Evolutionary conservation across 2,797 vertebrate genomes (phyloP).

Genomic region (Parauchenoglanis punctatus): DNA sequence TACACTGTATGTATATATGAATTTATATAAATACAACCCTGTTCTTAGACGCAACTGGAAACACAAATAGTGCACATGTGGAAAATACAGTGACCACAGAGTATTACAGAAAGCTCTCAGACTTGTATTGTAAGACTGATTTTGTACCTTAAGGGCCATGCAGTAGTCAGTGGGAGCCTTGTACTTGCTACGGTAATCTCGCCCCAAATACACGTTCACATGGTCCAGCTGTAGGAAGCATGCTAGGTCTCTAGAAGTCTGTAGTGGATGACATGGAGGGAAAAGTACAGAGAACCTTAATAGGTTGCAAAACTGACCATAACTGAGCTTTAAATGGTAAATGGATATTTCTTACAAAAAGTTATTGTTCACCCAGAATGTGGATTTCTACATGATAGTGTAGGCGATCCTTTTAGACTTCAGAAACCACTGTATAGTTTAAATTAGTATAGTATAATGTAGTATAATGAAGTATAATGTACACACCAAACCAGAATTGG

Average conservation of each 20-base stretch:
- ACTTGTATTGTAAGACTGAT: background rate
- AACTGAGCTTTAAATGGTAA: background rate
- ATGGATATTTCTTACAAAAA: background rate
- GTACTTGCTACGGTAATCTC: constrained; percentile 96
- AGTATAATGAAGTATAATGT: background rate
- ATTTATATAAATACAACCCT: background rate
- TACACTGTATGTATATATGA: background rate
- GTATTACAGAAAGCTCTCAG: background rate
- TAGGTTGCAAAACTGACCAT: background rate
- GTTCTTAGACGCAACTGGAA: background rate
- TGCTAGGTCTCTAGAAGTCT: constrained; percentile 94
- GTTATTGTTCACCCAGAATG: constrained; percentile 13
- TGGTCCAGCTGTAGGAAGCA: constrained; percentile 98
- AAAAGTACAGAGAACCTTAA: background rate
- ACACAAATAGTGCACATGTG: background rate
- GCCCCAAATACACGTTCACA: constrained; percentile 93
- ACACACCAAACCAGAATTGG: background rate
- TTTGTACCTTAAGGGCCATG: constrained; percentile 90
- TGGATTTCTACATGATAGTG: constrained; percentile 6
- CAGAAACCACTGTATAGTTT: background rate
- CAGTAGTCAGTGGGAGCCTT: constrained; percentile 97
- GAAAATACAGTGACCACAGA: background rate
- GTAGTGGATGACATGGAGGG: constrained; percentile 25
- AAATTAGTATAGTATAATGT: background rate
- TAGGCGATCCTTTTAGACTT: background rate